Base-by-base conservation (phyloP, 2,797 vertebrate species). In the Botia kubotai region DNA sequence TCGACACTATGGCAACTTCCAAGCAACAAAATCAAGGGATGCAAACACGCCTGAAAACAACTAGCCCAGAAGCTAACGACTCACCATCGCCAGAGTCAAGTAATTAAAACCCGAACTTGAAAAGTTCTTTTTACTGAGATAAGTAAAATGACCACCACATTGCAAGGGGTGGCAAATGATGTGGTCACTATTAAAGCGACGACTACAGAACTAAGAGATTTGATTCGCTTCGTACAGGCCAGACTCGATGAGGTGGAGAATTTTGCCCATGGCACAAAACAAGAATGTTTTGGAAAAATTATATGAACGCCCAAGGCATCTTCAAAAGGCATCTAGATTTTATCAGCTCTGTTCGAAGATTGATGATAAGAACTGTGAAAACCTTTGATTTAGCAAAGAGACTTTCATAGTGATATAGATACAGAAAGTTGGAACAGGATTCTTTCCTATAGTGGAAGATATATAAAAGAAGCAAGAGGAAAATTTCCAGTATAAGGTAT, bases 41-140 rank as follows among this genome's bases (percentile, higher is more conserved):
- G 23, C 70, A 72, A 72, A 72, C 16, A 10, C 3, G 23, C n/a
- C 70, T 72, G 8, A 72, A 72, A 53, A 72, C 13, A 26, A 33
- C 23, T 0, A n/a, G 3, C 70, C 48, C 21, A 10, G 50, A 52
- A 33, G 52, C 16, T 33, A 72, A 66, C 17, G 4, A 66, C 5
- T 12, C 29, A 16, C 33, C 0, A 3, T n/a, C n/a, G n/a, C n/a
- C n/a, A n/a, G n/a, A n/a, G n/a, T 19, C n/a, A n/a, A n/a, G n/a
- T 26, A 14, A 17, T 10, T 50, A 13, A 72, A 57, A 10, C 16
- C 21, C 29, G 10, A 74, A 39, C 19, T 7, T 60, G 26, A n/a
- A 74, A 60, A 74, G 26, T 60, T 58, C 55, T 60, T 21, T 43
- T 57, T 3, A 4, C 26, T 13, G 33, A 74, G 19, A 74, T 58